Evolutionary conservation across 2,888 invertebrate genomes (phyloP).

Genomic region (Polyploca ridens): DNA sequence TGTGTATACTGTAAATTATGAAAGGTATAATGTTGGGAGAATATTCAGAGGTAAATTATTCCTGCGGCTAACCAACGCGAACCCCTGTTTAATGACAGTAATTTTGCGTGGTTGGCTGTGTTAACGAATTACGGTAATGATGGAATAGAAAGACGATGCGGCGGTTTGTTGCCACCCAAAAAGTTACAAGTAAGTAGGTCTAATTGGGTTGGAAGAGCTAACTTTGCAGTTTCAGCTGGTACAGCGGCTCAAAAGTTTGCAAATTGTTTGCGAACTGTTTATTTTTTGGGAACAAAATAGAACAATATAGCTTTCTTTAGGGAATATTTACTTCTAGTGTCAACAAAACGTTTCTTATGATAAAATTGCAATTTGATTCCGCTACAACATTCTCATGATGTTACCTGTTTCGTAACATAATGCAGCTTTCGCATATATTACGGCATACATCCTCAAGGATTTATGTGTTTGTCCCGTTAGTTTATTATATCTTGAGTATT

Average conservation of each 20-base stretch:
- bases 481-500: background rate
- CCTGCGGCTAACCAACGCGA: slow-evolving; percentile 32
- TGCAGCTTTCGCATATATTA: background rate
- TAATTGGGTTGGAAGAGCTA: background rate
- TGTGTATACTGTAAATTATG: background rate
- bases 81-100: slow-evolving; percentile 28
- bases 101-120: slow-evolving; percentile 21
- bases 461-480: background rate
- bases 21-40: slow-evolving; percentile 6
- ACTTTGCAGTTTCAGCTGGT: background rate
- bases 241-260: background rate
- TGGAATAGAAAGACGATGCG: background rate
- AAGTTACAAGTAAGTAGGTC: slow-evolving; percentile 1
- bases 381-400: background rate
- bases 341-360: background rate
- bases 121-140: slow-evolving; percentile 8
- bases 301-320: no score
- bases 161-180: background rate
- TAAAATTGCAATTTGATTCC: background rate
- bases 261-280: background rate
- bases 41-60: slow-evolving; percentile 24
- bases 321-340: no score
- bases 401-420: background rate
- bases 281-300: background rate
- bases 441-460: background rate